phyloP scores from a whole-genome alignment of 1,140 invertebrate genomes.

The Metopolophium dirhodum region DNA sequence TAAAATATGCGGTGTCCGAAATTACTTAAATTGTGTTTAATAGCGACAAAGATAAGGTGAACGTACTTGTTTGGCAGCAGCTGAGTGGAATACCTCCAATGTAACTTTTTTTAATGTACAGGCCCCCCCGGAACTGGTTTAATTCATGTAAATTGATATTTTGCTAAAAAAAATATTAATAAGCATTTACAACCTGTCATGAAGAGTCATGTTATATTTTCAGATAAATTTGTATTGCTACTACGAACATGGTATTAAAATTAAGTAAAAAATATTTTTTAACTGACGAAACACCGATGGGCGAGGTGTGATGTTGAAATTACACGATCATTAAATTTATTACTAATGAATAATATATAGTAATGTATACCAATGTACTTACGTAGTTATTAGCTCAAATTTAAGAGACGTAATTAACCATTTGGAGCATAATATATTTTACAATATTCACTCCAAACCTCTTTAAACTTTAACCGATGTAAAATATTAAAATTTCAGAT shows the following conservation, averaged over 20 bases:
- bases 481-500: no score
- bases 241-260: background rate
- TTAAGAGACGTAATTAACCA: background rate
- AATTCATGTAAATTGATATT: conserved; percentile 41
- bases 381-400: background rate
- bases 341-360: background rate
- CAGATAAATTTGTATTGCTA: background rate
- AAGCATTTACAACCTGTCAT: background rate
- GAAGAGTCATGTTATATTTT: conserved; percentile 1
- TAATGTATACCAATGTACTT: no score
- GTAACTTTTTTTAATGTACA: background rate
- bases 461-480: background rate
- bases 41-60: background rate
- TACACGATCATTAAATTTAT: background rate
- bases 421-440: background rate
- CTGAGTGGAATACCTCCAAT: background rate
- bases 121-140: background rate
- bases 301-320: background rate
- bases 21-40: background rate
- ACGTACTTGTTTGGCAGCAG: conserved; percentile 15
- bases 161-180: conserved; percentile 5
- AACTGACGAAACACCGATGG: background rate
- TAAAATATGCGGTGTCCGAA: background rate
- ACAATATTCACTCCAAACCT: background rate
- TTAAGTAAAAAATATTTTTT: background rate